Conservation (phyloP, 2,888 invertebrate species). For the Conchocele bisecta region DNA sequence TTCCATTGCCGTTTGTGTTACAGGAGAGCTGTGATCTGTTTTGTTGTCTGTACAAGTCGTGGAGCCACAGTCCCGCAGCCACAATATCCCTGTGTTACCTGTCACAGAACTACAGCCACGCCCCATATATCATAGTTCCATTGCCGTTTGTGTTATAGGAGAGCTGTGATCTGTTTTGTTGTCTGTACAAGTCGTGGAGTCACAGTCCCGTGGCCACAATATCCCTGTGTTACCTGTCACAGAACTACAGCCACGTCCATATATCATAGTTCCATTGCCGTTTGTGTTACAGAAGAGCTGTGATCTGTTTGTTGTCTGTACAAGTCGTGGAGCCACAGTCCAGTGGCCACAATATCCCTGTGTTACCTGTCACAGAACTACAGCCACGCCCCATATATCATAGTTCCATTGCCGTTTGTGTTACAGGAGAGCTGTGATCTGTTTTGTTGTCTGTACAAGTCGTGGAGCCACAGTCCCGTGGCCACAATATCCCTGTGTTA, state of each 20-base stretch:
- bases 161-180: conserved; percentile 90
- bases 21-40: conserved; percentile 92
- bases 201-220: conserved; percentile 98
- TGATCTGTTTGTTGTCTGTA: conserved; percentile 93
- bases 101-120: conserved; percentile 97
- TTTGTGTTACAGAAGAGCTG: conserved; percentile 87
- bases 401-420: no score
- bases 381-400: conserved; percentile 93
- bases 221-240: conserved; percentile 96
- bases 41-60: conserved; percentile 93
- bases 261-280: no score
- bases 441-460: conserved; percentile 94
- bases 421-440: conserved; percentile 89
- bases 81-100: conserved; percentile 96
- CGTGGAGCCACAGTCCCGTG: conserved; percentile 99
- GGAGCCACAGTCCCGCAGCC: conserved; percentile 99
- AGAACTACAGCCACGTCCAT: conserved; percentile 97
- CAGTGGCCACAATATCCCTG: conserved; percentile 96
- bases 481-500: conserved; percentile 97
- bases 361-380: conserved; percentile 98
- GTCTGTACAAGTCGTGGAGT: conserved; percentile 97
- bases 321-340: conserved; percentile 97
- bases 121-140: no score
- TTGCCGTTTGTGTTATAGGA: conserved; percentile 86
- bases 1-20: no score